Evolutionary conservation across 1,140 invertebrate species (phyloP).

Genomic region (Pteromalus puparum): DNA sequence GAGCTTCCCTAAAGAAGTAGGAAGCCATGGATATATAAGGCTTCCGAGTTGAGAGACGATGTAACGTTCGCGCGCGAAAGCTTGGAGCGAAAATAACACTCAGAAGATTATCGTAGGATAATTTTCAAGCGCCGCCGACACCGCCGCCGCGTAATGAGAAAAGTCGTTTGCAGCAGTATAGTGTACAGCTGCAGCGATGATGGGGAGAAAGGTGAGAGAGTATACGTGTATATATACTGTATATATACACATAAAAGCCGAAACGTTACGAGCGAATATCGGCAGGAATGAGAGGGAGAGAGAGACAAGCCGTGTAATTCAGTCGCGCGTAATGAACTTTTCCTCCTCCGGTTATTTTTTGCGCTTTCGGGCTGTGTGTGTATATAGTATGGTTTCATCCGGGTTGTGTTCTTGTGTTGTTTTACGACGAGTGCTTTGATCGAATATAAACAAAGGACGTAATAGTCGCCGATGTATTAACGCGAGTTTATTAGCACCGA

Average conservation of each 20-base stretch:
- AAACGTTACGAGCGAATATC: neutral
- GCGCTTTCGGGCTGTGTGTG: too few species aligned
- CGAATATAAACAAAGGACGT: too few species aligned
- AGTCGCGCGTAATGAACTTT: conserved; percentile 13
- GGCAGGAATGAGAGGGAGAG: too few species aligned
- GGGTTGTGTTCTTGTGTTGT: too few species aligned
- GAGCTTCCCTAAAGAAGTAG: neutral
- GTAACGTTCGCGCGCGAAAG: neutral
- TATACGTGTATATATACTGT: neutral
- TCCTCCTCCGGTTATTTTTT: neutral
- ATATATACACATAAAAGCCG: neutral
- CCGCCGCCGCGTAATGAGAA: conserved; percentile 19
- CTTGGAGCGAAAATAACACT: neutral
- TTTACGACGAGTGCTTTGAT: too few species aligned
- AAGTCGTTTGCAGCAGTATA: neutral
- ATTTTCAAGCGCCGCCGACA: neutral
- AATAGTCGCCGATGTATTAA: too few species aligned
- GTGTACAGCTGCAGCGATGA: neutral
- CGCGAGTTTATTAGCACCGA: too few species aligned
- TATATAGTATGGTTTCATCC: too few species aligned
- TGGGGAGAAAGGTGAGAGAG: conserved; percentile 10
- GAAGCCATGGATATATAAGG: neutral
- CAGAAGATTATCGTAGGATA: conserved; percentile 12
- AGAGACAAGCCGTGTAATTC: neutral
- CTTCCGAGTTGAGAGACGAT: conserved; percentile 19